These are phyloP conservation scores for Megamerina dolium DNA, from an alignment of 2,888 invertebrate species.

Conservation along the genomic window DNA sequence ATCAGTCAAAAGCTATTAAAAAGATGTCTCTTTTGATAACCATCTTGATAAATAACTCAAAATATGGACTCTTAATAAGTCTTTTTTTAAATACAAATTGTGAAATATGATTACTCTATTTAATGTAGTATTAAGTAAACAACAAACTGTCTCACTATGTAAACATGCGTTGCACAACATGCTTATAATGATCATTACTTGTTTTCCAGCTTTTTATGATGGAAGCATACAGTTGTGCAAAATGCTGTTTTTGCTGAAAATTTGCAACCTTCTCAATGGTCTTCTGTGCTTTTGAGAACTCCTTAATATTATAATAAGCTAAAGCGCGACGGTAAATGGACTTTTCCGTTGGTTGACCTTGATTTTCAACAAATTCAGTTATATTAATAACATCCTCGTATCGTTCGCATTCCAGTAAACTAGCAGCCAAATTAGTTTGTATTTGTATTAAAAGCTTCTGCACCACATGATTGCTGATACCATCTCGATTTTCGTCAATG, in stretches of 20 bases:
- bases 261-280: conserved; percentile 52
- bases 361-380: conserved; percentile 51
- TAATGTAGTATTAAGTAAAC: no score
- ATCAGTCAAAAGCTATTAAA: no score
- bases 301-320: conserved; percentile 53
- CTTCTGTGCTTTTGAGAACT: conserved; percentile 61
- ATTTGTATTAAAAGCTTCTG: conserved; percentile 59
- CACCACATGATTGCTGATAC: conserved; percentile 49
- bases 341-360: conserved; percentile 45
- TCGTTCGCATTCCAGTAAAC: conserved; percentile 64
- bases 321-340: conserved; percentile 52
- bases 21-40: no score
- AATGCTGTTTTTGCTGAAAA: conserved; percentile 62
- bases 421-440: conserved; percentile 77
- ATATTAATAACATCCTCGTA: conserved; percentile 62
- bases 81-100: no score
- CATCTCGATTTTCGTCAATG: conserved; percentile 48
- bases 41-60: no score
- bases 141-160: no score
- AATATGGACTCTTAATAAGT: no score
- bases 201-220: conserved; percentile 55
- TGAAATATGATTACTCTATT: no score
- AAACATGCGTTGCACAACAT: conserved; percentile 54
- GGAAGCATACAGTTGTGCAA: conserved; percentile 56
- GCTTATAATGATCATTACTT: conserved; percentile 56